Base-by-base conservation (phyloP, 2,888 invertebrate species). In the Tipula vernalis region DNA sequence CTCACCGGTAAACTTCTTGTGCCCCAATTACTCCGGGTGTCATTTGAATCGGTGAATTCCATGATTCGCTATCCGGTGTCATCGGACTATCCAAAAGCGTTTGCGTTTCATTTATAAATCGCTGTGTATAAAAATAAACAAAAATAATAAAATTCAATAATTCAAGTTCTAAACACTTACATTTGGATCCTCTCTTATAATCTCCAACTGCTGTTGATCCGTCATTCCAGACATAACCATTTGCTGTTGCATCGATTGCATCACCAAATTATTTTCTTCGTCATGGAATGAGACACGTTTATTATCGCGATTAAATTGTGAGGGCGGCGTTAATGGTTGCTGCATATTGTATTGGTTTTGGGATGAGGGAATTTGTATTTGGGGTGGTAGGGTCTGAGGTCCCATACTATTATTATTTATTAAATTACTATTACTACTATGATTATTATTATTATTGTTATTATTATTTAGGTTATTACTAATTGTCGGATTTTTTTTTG, bases 11-110 rank as follows among this genome's bases (percentile, higher is more conserved):
- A 87, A 99, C 97, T 93, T 99, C 99, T 93, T 99, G 99, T 87
- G 98, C 97, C 88, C 99, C 99, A 90, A 99, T 98, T 87, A 99
- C 99, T 88, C 98, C 98, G 36, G 98, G 98, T 87, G 98, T 98
- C 89, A 95, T 95, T 89, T 93, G 92, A 87, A 91, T 89, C 15
- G 89, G 88, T 85, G 90, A 90, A 87, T 91, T 91, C 92, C 92
- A 92, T 71, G 90, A 90, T 86, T 91, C 91, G 12, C 92, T 89
- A 88, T 92, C 91, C 5, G 96, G 96, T 85, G 95, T 95, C 88
- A 94, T 93, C 87, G 96, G 96, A 89, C 95, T 95, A 89, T 96
- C 95, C 90, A 97, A 92, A 93, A 97, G 93, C 89, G 93, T 94
- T 91, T 96, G 96, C 88, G 96, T 96, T 91, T 97, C 96, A 89